Conservation (phyloP, 1,140 invertebrate genomes). For the Conopomorpha cramerella region DNA sequence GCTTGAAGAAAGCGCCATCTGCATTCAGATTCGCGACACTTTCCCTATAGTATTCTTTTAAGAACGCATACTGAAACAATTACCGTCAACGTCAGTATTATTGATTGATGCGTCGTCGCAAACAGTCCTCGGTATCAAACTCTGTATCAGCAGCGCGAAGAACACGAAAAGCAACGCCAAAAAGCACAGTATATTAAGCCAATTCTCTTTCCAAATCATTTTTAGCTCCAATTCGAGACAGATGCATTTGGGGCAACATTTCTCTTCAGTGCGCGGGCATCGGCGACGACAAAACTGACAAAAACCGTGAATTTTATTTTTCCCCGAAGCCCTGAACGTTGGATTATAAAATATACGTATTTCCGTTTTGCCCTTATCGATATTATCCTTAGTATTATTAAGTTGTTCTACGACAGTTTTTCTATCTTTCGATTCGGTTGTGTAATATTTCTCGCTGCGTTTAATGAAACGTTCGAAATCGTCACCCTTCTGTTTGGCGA, state of each 20-base stretch:
- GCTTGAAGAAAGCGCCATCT: too few species aligned
- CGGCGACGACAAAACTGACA: slow-evolving; percentile 29
- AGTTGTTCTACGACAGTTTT: slow-evolving; percentile 23
- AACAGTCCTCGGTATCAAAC: slow-evolving; percentile 20
- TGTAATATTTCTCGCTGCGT: slow-evolving; percentile 50
- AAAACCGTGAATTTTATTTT: slow-evolving; percentile 18
- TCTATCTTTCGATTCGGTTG: slow-evolving; percentile 26
- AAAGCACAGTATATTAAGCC: slow-evolving; percentile 40
- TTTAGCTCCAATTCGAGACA: slow-evolving; percentile 32
- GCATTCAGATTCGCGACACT: too few species aligned
- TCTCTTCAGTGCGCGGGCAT: slow-evolving; percentile 26
- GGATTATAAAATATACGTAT: slow-evolving; percentile 56
- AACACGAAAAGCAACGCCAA: slow-evolving; percentile 34
- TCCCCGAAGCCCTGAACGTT: slow-evolving; percentile 27
- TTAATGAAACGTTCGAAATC: slow-evolving; percentile 51
- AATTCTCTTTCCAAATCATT: slow-evolving; percentile 35
- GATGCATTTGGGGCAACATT: slow-evolving; percentile 34
- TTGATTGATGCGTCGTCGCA: slow-evolving; percentile 15
- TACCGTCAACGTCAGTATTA: too few species aligned
- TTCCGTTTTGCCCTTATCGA: slow-evolving; percentile 41
- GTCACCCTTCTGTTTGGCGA: slow-evolving; percentile 21
- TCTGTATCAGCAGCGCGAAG: slow-evolving; percentile 27
- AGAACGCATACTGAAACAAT: too few species aligned
- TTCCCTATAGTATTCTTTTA: too few species aligned
- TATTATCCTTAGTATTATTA: slow-evolving; percentile 17